Evolutionary conservation across 92 coral and sea anemone species (phyloP).

Genomic region (Hydrozoanthus gracilis): DNA sequence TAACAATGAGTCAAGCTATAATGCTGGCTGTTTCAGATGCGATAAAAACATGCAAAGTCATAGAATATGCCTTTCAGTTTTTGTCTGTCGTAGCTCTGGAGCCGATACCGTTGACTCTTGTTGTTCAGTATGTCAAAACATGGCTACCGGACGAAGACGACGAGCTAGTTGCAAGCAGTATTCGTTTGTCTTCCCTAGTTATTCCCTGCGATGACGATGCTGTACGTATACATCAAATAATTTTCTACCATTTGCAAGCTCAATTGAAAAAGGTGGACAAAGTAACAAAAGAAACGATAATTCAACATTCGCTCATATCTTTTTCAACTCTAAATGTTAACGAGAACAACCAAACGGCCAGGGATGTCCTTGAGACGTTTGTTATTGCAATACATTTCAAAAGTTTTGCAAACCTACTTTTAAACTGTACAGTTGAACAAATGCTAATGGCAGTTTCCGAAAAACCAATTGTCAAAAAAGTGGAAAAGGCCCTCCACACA

Average conservation of each 20-base stretch:
- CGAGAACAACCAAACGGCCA: not conserved
- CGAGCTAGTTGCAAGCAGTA: not conserved
- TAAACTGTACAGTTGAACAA: not conserved
- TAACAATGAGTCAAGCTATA: constrained; percentile 41
- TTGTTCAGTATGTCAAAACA: constrained; percentile 10
- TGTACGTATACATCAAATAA: constrained; percentile 6
- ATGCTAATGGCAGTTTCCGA: not conserved
- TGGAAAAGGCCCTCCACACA: not conserved
- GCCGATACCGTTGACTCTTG: constrained; percentile 8
- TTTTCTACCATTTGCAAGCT: not conserved
- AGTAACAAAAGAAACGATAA: not conserved
- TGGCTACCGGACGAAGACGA: constrained; percentile 5
- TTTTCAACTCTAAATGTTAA: not conserved
- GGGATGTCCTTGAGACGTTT: not conserved
- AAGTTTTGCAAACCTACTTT: not conserved
- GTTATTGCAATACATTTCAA: not conserved
- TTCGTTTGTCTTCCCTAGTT: constrained; percentile 36
- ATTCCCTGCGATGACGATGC: constrained; percentile 5
- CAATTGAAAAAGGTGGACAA: not conserved
- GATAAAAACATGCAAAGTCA: not conserved
- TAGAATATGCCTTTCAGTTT: not conserved
- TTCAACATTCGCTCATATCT: not conserved
- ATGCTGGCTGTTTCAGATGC: not conserved
- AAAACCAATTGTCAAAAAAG: not conserved
- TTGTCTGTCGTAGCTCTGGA: constrained; percentile 8